Percentiles rank a stretch among this genome's conserved stretches.
phyloP scores from a whole-genome alignment of 2,888 invertebrate genomes.

The Phrixothrix hirtus region DNA sequence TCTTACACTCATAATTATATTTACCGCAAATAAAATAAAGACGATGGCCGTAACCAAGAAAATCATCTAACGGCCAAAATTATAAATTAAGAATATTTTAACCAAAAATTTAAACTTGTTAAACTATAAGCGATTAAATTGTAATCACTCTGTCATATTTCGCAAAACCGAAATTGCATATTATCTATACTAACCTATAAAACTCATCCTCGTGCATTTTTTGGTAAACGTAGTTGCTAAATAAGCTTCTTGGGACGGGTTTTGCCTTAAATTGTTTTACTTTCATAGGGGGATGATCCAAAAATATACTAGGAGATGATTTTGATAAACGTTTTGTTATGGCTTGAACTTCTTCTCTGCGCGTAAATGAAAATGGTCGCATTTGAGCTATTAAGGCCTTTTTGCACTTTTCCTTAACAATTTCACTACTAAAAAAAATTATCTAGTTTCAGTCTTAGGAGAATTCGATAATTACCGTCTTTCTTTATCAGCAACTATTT shows the following conservation, averaged over 20 bases:
- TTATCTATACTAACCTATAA: slow-evolving; percentile 64
- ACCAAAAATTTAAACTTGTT: too few species aligned
- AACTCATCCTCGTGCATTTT: slow-evolving; percentile 74
- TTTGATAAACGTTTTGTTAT: slow-evolving; percentile 50
- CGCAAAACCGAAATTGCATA: too few species aligned
- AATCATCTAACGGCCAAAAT: too few species aligned
- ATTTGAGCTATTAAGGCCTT: slow-evolving; percentile 66
- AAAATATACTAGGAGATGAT: slow-evolving; percentile 52
- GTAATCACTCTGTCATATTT: too few species aligned
- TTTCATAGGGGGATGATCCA: slow-evolving; percentile 54
- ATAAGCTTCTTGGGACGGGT: slow-evolving; percentile 71
- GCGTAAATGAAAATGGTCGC: slow-evolving; percentile 68
- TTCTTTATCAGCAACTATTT: slow-evolving; percentile 72
- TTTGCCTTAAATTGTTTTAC: slow-evolving; percentile 65
- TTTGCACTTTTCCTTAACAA: slow-evolving; percentile 64
- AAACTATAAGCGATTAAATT: too few species aligned
- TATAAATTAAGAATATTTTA: too few species aligned
- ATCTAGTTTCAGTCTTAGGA: background rate
- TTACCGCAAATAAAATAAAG: too few species aligned
- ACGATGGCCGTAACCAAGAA: too few species aligned
- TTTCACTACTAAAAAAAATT: slow-evolving; percentile 58
- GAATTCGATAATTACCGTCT: slow-evolving; percentile 61
- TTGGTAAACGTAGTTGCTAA: slow-evolving; percentile 71
- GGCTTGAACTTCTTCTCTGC: slow-evolving; percentile 60
- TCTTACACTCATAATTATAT: too few species aligned